Base-by-base conservation (phyloP, 2,888 invertebrate genomes). In the Epinotia brunnichana region DNA sequence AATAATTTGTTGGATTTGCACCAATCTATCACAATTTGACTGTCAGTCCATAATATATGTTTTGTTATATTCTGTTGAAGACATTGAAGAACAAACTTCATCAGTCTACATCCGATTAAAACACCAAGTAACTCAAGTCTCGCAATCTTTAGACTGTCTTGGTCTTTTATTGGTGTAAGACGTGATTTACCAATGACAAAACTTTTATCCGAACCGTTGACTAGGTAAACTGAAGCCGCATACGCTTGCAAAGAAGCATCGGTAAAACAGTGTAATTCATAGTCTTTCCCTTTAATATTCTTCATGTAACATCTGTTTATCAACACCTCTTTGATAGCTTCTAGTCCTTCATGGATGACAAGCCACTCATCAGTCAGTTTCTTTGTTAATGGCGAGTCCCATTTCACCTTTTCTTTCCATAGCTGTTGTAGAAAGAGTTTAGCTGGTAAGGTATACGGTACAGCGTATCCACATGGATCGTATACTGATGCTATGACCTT, bases 231-330 rank as follows among this genome's bases (percentile, higher is more conserved):
- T 2, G 66, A 66, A 10, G 69, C 66, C 24, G 73, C 73, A 63
- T 75, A 75, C 0, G 75, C 73, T 21, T 63, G 3, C 9, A 4
- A 24, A 17, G 75, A 75, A 9, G 75, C 67, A 57, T 75, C 75
- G 0, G 70, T 67, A 21, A 73, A 75, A 53, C 75, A 73, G 57
- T 75, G 75, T 15, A 75, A 17, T 66, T 73, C 24, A 3, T 15
- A 29, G 15, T 24, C 2, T 4, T 54, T 17, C 10, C 4, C 10
- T n/a, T 19, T 17, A n/a, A 2, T 4, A 17, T 9, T 54, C n/a
- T 54, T n/a, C 10, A 54, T 19, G 21, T 54, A 54, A 19, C 54
- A 54, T 54, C 54, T 54, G 19, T 17, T 17, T 17, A 54, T 10
- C 54, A 10, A 17, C 1, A 54, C n/a, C 54, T 54, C 19, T 54